Base-by-base conservation (phyloP, 2,888 invertebrate genomes). In the Iphiclides podalirius region DNA sequence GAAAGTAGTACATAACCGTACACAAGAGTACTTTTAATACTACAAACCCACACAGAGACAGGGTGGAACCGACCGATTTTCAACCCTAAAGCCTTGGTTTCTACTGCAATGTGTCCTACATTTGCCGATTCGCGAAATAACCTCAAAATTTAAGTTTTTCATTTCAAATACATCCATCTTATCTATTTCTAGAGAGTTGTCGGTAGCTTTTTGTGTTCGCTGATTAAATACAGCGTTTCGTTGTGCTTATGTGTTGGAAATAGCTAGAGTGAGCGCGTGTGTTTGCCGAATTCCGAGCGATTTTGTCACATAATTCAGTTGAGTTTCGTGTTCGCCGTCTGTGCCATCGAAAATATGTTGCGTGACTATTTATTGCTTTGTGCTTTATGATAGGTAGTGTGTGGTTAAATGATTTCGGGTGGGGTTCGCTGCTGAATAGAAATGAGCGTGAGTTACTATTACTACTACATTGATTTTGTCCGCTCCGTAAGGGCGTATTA, bases 61-160 rank as follows among this genome's bases (percentile, higher is more conserved):
- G 41, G 59, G 42, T 55, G 52, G 40, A 26, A 67, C 64, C 58
- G 57, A 40, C 72, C 78, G 60, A 87, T 67, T 75, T 55, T 81
- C 67, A 67, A 72, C 84, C 73, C 68, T 84, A 82, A 44, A 31
- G 60, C 58, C 55, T 60, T 52, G 58, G 62, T 62, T 69, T 68
- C 65, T 63, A 69, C 70, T 66, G 70, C 74, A 75, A 73, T 71
- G 74, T 76, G 80, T 68, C 83, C 82, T 80, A 82, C 83, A 79
- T 83, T 79, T 70, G 73, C 75, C 75, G 75, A 78, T 79, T 75
- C 70, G 68, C 60, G 70, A 76, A 72, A 78, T 87, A 88, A 88
- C 87, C 87, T 87, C 75, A 83, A 88, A 87, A 77, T 72, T 70
- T 57, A 62, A 75, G 75, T 70, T 79, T 75, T 70, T 67, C 62